Evolutionary conservation across 2,797 vertebrate genomes (phyloP).

Genomic region (Squalus acanthias): DNA sequence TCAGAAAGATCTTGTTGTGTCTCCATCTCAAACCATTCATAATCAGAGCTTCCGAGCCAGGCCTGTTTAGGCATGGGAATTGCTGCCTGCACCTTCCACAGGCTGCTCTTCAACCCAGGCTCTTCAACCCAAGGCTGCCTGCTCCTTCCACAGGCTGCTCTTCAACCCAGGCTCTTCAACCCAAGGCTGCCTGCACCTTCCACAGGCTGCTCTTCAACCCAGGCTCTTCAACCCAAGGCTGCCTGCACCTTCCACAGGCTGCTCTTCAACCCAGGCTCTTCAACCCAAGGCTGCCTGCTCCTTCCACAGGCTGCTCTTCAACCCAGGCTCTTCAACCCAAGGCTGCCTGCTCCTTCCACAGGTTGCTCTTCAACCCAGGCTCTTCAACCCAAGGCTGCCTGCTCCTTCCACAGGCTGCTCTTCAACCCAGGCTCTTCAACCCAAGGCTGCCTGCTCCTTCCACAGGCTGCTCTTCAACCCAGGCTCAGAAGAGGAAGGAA

Average conservation of each 20-base stretch:
- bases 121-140: neutral
- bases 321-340: neutral
- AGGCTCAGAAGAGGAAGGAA: neutral
- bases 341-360: neutral
- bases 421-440: neutral
- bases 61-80: too few relatives aligned
- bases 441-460: neutral
- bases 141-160: neutral
- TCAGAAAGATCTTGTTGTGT: neutral
- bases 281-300: neutral
- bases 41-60: neutral
- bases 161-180: neutral
- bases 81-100: neutral
- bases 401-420: neutral
- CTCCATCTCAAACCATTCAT: neutral
- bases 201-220: neutral
- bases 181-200: neutral
- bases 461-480: neutral
- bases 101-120: neutral
- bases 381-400: neutral
- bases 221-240: too few relatives aligned
- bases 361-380: neutral
- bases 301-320: neutral
- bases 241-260: neutral
- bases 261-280: neutral